Evolutionary conservation across 2,888 invertebrate species (phyloP).

Genomic region (Lypha dubia): DNA sequence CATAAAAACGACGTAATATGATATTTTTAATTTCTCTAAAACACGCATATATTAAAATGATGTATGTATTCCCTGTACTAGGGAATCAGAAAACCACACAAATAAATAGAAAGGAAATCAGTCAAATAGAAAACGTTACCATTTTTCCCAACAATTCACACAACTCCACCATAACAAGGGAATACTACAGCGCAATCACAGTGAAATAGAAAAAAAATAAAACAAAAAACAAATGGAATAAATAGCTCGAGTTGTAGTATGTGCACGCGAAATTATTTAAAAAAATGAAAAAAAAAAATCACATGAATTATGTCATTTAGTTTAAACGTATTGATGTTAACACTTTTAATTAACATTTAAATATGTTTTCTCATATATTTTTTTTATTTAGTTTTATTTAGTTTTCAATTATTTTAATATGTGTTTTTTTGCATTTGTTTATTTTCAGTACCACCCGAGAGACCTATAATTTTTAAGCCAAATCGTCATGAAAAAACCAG

Average conservation of each 20-base stretch:
- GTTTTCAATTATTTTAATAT: slow-evolving; percentile 36
- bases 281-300: neutral
- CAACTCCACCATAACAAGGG: neutral
- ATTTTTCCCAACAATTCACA: slow-evolving; percentile 17
- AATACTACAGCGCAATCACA: neutral
- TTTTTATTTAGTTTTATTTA: too few relatives aligned
- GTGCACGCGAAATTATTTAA: slow-evolving; percentile 45
- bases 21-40: slow-evolving; percentile 65
- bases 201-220: neutral
- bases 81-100: neutral
- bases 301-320: slow-evolving; percentile 61
- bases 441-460: slow-evolving; percentile 90
- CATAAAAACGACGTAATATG: slow-evolving; percentile 49
- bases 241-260: slow-evolving; percentile 26
- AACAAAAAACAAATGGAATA: neutral
- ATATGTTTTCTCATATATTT: too few relatives aligned
- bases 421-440: slow-evolving; percentile 49
- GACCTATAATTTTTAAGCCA: slow-evolving; percentile 92
- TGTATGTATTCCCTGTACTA: neutral
- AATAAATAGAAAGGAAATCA: slow-evolving; percentile 18
- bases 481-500: slow-evolving; percentile 90
- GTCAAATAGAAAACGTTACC: neutral
- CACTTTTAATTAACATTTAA: slow-evolving; percentile 62
- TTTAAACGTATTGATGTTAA: slow-evolving; percentile 70
- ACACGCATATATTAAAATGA: slow-evolving; percentile 60